Evolutionary conservation across 53 echinoderm and acorn worm genomes (phyloP).

Genomic region (Holothuria scabra): DNA sequence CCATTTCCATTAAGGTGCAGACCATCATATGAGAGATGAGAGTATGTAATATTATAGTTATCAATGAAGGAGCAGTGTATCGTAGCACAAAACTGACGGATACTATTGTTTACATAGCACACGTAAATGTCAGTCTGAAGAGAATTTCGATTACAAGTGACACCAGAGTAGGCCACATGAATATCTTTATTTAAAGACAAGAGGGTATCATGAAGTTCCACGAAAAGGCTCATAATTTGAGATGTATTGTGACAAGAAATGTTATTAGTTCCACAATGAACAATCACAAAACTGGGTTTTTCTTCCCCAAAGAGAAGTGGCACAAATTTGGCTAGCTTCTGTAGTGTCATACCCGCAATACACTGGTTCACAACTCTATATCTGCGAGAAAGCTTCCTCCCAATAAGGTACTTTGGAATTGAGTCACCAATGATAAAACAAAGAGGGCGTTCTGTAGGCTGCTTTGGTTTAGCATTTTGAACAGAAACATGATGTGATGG

Average conservation of each 20-base stretch:
- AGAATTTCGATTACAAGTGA: background rate
- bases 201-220: background rate
- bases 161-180: conserved; percentile 3
- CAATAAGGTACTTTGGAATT: background rate
- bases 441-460: background rate
- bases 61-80: background rate
- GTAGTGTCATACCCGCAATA: background rate
- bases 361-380: conserved; percentile 6
- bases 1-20: background rate
- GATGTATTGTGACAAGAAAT: background rate
- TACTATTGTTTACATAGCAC: background rate
- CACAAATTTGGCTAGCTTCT: conserved; percentile 1
- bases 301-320: conserved; percentile 3
- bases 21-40: background rate
- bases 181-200: background rate
- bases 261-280: conserved; percentile 4
- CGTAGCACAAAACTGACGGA: background rate
- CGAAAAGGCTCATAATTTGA: background rate
- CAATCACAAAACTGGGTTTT: background rate
- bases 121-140: background rate
- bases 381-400: background rate
- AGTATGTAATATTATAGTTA: background rate
- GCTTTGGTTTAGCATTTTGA: background rate
- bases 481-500: background rate
- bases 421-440: background rate